Percentiles rank a stretch among this genome's conserved stretches.
Evolutionary conservation across 2,797 vertebrate species (phyloP).

Genomic region (Typhlichthys subterraneus): DNA sequence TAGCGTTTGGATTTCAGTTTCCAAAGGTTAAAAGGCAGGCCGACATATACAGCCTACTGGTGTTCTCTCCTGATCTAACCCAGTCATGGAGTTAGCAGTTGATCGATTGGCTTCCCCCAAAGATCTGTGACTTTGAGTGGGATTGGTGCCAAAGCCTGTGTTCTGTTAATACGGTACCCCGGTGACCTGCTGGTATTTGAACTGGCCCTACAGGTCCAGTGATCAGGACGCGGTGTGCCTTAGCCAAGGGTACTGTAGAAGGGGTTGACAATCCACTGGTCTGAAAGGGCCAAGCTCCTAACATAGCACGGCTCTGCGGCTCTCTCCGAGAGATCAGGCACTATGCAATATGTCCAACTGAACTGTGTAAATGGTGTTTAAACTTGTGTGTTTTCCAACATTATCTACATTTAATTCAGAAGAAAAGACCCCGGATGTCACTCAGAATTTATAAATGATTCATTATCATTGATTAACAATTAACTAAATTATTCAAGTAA

Average conservation of each 20-base stretch:
- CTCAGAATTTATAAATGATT: no score
- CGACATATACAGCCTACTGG: slow-evolving; percentile 9
- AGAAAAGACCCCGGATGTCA: no score
- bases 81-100: slow-evolving; percentile 64
- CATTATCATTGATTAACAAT: no score
- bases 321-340: slow-evolving; percentile 63
- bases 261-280: slow-evolving; percentile 31
- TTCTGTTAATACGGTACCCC: slow-evolving; percentile 71
- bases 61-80: slow-evolving; percentile 34
- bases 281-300: slow-evolving; percentile 65
- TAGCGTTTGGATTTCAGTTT: background rate
- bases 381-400: no score
- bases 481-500: no score
- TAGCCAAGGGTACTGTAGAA: slow-evolving; percentile 24
- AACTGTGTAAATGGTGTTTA: no score
- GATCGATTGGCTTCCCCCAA: slow-evolving; percentile 75
- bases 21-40: slow-evolving; percentile 5
- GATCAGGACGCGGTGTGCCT: slow-evolving; percentile 65
- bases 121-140: slow-evolving; percentile 68
- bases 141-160: slow-evolving; percentile 75
- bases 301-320: slow-evolving; percentile 64
- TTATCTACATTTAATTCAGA: no score
- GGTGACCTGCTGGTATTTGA: slow-evolving; percentile 74
- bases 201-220: slow-evolving; percentile 60
- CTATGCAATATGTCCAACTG: slow-evolving; percentile 35